Evolutionary conservation across 1,140 invertebrate genomes (phyloP).

Genomic region (Heliconius eleuchia): DNA sequence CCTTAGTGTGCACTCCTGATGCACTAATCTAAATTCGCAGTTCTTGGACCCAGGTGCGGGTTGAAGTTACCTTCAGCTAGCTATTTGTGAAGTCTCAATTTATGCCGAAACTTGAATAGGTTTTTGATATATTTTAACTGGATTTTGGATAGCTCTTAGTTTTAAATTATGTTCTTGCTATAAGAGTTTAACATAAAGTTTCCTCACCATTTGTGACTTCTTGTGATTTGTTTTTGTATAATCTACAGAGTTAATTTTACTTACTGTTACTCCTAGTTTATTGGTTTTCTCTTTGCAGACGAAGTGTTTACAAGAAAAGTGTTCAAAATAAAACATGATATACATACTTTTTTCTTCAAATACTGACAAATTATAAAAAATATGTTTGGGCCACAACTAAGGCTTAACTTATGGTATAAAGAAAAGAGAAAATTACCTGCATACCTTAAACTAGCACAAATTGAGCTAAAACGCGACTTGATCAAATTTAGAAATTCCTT

Average conservation of each 20-base stretch:
- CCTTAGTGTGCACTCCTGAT: constrained; percentile 51
- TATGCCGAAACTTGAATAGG: constrained; percentile 53
- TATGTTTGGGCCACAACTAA: background rate
- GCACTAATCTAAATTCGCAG: constrained; percentile 69
- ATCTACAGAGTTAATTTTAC: no score
- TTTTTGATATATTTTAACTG: constrained; percentile 36
- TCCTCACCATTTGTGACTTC: background rate
- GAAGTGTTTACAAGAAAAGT: no score
- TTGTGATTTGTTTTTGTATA: no score
- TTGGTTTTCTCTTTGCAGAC: no score
- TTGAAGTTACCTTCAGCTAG: constrained; percentile 51
- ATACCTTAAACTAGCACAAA: background rate
- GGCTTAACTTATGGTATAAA: background rate
- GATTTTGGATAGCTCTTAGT: constrained; percentile 10
- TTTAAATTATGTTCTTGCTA: constrained; percentile 1
- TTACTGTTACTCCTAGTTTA: no score
- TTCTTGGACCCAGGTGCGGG: constrained; percentile 52
- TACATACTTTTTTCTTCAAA: background rate
- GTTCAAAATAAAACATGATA: no score
- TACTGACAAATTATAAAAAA: background rate
- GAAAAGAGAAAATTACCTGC: background rate
- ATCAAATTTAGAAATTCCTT: background rate
- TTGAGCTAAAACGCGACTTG: background rate
- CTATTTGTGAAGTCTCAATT: constrained; percentile 56
- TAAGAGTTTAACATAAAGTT: background rate